Conservation (phyloP, 37 sponge, comb jelly and placozoan genomes). For the Spongilla lacustris region DNA sequence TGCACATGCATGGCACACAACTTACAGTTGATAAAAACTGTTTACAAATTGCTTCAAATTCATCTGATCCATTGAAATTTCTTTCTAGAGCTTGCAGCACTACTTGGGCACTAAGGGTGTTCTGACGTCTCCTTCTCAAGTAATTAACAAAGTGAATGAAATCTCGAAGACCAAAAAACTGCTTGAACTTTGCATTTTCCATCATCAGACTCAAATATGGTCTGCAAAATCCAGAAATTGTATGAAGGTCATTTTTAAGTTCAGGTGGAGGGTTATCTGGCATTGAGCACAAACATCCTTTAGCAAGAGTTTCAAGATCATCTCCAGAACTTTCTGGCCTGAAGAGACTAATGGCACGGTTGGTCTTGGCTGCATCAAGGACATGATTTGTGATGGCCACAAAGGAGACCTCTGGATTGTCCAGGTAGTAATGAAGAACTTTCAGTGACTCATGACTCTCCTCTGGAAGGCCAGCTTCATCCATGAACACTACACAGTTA, state of each 20-base stretch:
- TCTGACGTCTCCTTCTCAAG: slow-evolving; percentile 51
- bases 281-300: slow-evolving; percentile 59
- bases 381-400: slow-evolving; percentile 93
- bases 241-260: slow-evolving; percentile 42
- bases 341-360: slow-evolving; percentile 89
- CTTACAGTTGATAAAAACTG: slow-evolving; percentile 65
- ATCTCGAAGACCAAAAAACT: slow-evolving; percentile 86
- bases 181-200: slow-evolving; percentile 1
- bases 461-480: slow-evolving; percentile 94
- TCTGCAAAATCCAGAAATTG: slow-evolving; percentile 52
- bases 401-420: slow-evolving; percentile 88
- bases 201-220: slow-evolving; percentile 48
- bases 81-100: slow-evolving; percentile 87
- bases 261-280: slow-evolving; percentile 65
- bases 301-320: slow-evolving; percentile 70
- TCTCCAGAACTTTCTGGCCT: slow-evolving; percentile 64
- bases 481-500: slow-evolving; percentile 92
- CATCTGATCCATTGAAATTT: slow-evolving; percentile 84
- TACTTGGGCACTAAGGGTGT: slow-evolving; percentile 52
- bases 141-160: slow-evolving; percentile 89
- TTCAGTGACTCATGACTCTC: slow-evolving; percentile 90
- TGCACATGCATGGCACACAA: not conserved
- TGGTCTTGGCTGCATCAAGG: slow-evolving; percentile 94
- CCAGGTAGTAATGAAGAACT: slow-evolving; percentile 91
- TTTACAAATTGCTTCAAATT: slow-evolving; percentile 62